Base-by-base conservation (phyloP, 2,797 vertebrate species). In the Cirrhinus mrigala region DNA sequence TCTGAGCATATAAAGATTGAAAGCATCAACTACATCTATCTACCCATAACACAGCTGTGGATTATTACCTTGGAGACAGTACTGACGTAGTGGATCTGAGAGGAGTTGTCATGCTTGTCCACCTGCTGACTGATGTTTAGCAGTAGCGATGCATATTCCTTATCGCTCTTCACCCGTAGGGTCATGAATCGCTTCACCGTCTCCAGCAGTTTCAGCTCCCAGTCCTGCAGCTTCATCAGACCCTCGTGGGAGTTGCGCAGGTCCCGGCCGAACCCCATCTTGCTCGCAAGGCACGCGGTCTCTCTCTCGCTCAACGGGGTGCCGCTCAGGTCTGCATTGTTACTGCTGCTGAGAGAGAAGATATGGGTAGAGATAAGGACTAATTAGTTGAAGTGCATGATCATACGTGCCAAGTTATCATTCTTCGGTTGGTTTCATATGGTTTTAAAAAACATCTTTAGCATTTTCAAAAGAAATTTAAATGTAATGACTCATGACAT, bases 101-200 rank as follows among this genome's bases (percentile, higher is more conserved):
- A 92, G 68, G 94, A 93, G 50, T 94, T 95, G 91, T 99, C 98
- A 87, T 95, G 94, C 90, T 98, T 98, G 91, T 99, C 97, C 16
- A 97, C 97, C 91, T 98, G 98, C 92, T 97, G 97, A 90, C 96
- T 98, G 94, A 99, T 96, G 92, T 96, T 98, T 90, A 98, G 97
- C 91, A 99, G 95, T 90, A 97, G 96, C 2, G 96, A 96, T 0
- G 98, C 97, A 74, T 99, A 99, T 77, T 99, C 98, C 87, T 98
- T 99, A 90, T 99, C 98, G 60, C 98, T 99, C 94, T 98, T 99
- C 90, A 99, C 97, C 85, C 98, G 93, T 90, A 97, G 94, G 0
- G 96, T 96, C 98, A 99, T 98, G 91, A 99, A 99, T 83, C 98
- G 98, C 92, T 99, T 99, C 90, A 99, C 97, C 0, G 96, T 97